Base-by-base conservation (phyloP, 2,113 vertebrate species). In the Vireo altiloquus region DNA sequence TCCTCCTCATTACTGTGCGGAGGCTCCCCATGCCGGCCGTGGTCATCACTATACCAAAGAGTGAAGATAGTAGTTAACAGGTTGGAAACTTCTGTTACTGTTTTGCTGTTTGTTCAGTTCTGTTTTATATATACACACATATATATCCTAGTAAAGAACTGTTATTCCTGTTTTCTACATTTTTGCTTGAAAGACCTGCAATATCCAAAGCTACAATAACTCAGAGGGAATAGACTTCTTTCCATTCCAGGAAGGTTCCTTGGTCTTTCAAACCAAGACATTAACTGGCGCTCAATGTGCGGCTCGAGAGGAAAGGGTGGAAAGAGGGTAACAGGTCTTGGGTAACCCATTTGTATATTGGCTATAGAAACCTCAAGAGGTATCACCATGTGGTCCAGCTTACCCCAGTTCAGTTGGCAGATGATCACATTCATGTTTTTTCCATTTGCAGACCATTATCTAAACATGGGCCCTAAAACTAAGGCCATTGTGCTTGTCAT, bases 1-100 rank as follows among this genome's bases (percentile, higher is more conserved):
- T 24, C 46, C 21, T 20, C 4, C 37, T 2, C 37, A 1, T 31
- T 1, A 12, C 10, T 10, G 9, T 2, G 8, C 5, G 15, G 15
- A 7, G n/a, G 9, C 44, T 4, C 28, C 35, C 21, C 35, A 37
- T 30, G 47, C 68, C 31, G 11, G 10, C 46, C 6, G 0, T 5
- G 9, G 33, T 15, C 49, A 31, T 16, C 57, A 4, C 44, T 27
- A 13, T 31, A 13, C 10, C 61, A 6, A 15, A 24, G 33, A 12
- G 33, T 39, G 6, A 11, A 30, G 35, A 4, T 2, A 2, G 15
- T 1, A 3, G 10, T 12, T 20, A 10, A 44, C 3, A 6, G 35
- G 37, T 3, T 11, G 47, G 33, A 54, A 72, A 63, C 13, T 5
- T 7, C 6, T 4, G 33, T 7, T 7, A 13, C 1, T 11, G 14